Evolutionary conservation across 53 echinoderm and acorn worm species (phyloP), one percentile per base, ranked within the genome.

Genomic region (Mesocentrotus franciscanus): DNA sequence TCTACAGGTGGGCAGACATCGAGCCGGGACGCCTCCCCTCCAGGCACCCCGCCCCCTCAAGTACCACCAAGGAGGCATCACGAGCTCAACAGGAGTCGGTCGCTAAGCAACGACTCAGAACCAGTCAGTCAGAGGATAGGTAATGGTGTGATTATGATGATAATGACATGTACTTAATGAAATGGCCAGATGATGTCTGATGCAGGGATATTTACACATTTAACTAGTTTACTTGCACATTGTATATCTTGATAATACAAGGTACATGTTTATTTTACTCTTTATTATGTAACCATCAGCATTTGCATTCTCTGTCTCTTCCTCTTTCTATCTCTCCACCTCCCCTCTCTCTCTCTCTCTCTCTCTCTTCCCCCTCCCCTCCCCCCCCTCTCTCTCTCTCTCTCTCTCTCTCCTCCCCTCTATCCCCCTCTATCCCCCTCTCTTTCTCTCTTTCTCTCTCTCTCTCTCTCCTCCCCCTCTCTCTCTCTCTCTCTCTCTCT

Each of bases 31-130:
- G 95, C 95, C 49, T 87, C 95, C 35, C 97, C 97, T n/a, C 97
- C 97, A 12, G 57, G 92, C 8, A 96, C 95, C 89, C 97, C 97
- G 18, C 97, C 97, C 29, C 97, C 97, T 39, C 92, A 85, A 95
- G 96, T 97, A 33, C 97, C 97, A 3, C 97, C 97, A 0, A 94
- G 97, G 36, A 95, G 97, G 66, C 95, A 90, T 71, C 96, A 96
- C 55, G 95, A 95, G 22, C 96, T 96, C 83, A 95, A 95, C 70
- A 78, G 95, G 79, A 95, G 95, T 35, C 90, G 95, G 96, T 95
- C 95, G 68, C 96, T 95, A n/a, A 96, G 95, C 89, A 95, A 95
- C 64, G 95, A 92, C 89, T 92, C 96, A 4, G 97, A 97, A 57
- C 92, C 85, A 34, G 78, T 68, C 62, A 61, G 34, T 56, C 95